Evolutionary conservation across 2,888 invertebrate genomes (phyloP), one percentile per base, ranked within the genome.

Genomic region (Elegia similella): DNA sequence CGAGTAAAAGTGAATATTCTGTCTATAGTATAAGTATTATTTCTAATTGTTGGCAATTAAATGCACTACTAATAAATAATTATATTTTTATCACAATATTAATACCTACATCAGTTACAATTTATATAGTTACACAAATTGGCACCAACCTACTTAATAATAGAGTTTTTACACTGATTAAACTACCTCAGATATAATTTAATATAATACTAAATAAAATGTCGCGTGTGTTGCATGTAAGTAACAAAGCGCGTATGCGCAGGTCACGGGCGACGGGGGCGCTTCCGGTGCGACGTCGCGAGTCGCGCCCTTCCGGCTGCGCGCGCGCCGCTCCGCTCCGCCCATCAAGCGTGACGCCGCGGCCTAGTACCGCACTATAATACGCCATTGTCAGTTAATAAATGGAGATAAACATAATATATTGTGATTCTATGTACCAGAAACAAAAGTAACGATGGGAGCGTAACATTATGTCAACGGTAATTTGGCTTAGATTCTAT

Each of bases 221-320:
- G 56, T 78, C 68, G 73, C 90, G 89, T 87, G 88, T 82, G 78
- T 66, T 66, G 69, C 73, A 77, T 69, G 65, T 74, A 73, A 74
- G 68, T 67, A 75, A 78, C 84, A 77, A 79, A 73, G 75, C 83
- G 75, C 75, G 80, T 87, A 73, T 85, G 86, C 75, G 68, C 79
- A 76, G 80, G 87, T 88, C 87, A 82, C 84, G 84, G 82, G 82
- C 80, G 75, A 78, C 74, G 79, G 76, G 83, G 84, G 78, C 81
- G 76, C 65, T 82, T 88, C 88, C 88, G 87, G 81, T 70, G 75
- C 62, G 71, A 66, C 67, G 78, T 73, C 73, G 77, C 78, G 87
- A 82, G 48, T 34, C 88, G 87, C 90, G 81, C 90, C 90, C 90
- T 89, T 89, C 90, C 84, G 85, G 84, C 74, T 82, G 76, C 72